Base-by-base conservation (phyloP, 2,797 vertebrate genomes). In the Liasis olivaceus region DNA sequence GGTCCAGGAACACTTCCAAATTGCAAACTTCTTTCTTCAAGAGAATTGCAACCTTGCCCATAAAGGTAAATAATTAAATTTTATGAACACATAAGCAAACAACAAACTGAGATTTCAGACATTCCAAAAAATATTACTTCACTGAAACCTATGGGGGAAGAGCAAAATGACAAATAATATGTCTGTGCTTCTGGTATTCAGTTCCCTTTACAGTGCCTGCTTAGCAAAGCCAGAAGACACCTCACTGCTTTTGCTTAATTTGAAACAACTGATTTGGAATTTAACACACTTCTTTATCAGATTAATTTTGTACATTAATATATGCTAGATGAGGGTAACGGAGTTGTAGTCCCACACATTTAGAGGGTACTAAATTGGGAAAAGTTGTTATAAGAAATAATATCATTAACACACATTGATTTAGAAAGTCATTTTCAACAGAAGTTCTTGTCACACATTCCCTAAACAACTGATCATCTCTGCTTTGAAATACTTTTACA, bases 381-480 rank as follows among this genome's bases (percentile, higher is more conserved):
- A 24, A 81, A 24, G 8, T 47, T 81, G 15, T 85, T 54, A 0
- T 92, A 87, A 94, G 85, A 85, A 95, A 96, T 63, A 93, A 3
- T 90, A 94, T 4, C 64, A 54, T 89, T 9, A 91, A 0, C 59
- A 17, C 17, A 56, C 24, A 92, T 2, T 87, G 62, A 94, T 87
- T 94, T 96, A 95, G 47, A 95, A 86, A 90, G 28, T 89, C 2
- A 89, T 93, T 92, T 93, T 95, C 81, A 95, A 58, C 64, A 64
- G 0, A 42, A 62, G 5, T 64, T 3, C 47, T 54, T 91, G 12
- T 94, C 93, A 91, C 17, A 47, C 11, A 14, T 92, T 96, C 89
- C 90, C 3, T 3, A 86, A 5, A 31, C 54, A 91, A 93, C 6
- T 92, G 51, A 91, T 47, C 84, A 47, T n/a, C 31, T 89, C n/a